Evolutionary conservation across 1,140 invertebrate genomes (phyloP), one percentile per base, ranked within the genome.

Genomic region (Reticulitermes speratus): DNA sequence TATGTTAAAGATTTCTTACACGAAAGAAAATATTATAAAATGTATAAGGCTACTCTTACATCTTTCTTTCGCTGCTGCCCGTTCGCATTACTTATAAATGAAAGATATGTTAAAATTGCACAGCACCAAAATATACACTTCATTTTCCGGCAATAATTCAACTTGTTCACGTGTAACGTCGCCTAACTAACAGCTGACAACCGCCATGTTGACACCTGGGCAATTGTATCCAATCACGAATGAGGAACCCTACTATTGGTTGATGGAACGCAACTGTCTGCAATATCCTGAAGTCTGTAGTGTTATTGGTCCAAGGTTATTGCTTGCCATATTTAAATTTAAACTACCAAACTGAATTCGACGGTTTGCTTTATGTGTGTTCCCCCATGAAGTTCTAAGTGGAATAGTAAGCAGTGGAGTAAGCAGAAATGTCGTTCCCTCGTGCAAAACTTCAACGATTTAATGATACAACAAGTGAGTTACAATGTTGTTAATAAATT

Each of bases 391-490:
- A 75, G 65, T 3, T 30, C 7, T n/a, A 30, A 75, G n/a, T 75
- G 25, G 7, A 75, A 55, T 48, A 48, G 14, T 16, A 48, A 30
- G 65, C 9, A 75, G 65, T 25, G 65, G n/a, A 75, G n/a, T 75
- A 75, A 48, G 45, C 1, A 21, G 88, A 83, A 69, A 91, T 91
- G 91, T 92, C 91, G 14, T 92, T 92, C 85, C 91, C 91, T 0
- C 91, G 91, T 84, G 91, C 91, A 0, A 90, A 89, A 87, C 91
- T 92, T 84, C 90, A 91, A 86, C 89, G 91, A 11, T 92, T 92
- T 87, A 92, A 92, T 88, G 91, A 92, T 84, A 86, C 89, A 52
- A 87, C 88, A 55, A 91, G 91, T 92, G 87, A 91, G 91, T 91
- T 88, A 82, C 32, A n/a, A 25, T 84, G 44, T 52, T 84, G 14